phyloP scores from a whole-genome alignment of 2,113 vertebrate genomes.

The Centropus unirufus region DNA sequence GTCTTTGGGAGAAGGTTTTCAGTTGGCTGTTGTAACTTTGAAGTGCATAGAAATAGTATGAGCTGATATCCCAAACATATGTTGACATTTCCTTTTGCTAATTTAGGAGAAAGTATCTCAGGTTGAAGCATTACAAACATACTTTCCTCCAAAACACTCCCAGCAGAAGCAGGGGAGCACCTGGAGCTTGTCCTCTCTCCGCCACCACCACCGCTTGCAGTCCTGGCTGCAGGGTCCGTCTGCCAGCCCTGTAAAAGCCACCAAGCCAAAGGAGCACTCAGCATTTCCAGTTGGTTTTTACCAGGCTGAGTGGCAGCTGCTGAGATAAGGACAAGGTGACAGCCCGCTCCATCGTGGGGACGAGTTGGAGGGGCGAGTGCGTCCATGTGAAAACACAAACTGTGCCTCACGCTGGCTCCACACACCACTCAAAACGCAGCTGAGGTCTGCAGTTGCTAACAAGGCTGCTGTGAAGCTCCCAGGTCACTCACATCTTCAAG shows the following conservation, averaged over 20 bases:
- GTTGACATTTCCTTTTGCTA: fast-evolving
- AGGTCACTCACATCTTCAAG: not conserved
- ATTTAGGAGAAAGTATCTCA: not conserved
- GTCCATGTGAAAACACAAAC: not conserved
- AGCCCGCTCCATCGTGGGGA: fast-evolving
- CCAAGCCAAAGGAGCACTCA: fast-evolving
- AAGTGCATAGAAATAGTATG: fast-evolving
- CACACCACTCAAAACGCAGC: fast-evolving
- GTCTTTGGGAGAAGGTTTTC: not conserved
- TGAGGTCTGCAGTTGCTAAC: fast-evolving
- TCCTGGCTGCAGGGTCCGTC: not conserved
- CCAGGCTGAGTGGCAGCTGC: not conserved
- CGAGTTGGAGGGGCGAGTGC: not conserved
- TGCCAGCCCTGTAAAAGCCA: not conserved
- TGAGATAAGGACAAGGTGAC: not conserved
- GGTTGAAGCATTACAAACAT: not conserved
- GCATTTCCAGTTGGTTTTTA: not conserved
- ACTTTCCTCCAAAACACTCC: not conserved
- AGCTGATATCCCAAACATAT: not conserved
- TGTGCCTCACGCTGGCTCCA: fast-evolving
- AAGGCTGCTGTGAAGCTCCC: not conserved
- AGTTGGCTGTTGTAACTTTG: not conserved
- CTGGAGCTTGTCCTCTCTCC: fast-evolving
- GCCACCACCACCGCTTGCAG: not conserved
- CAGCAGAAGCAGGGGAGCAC: not conserved